These are phyloP conservation scores for Polypedilum pembai DNA, from an alignment of 1,140 invertebrate genomes.

Conservation along the genomic window DNA sequence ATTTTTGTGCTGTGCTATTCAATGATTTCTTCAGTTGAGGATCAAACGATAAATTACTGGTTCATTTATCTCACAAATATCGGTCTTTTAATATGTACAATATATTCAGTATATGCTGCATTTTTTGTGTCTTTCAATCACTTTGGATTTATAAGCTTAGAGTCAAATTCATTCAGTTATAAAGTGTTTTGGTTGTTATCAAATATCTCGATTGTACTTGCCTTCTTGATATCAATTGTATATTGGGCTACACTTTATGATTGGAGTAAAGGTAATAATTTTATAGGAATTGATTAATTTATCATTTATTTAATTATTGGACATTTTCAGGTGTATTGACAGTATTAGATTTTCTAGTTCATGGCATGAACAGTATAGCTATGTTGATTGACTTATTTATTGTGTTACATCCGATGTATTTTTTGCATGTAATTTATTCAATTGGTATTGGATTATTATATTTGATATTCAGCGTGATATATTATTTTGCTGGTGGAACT, in stretches of 20 bases:
- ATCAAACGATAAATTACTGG: background rate
- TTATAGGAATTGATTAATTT: background rate
- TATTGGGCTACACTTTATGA: background rate
- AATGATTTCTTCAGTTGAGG: background rate
- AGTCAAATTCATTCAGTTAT: background rate
- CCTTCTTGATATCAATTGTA: background rate
- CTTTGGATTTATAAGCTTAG: background rate
- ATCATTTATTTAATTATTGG: background rate
- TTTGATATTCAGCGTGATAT: background rate
- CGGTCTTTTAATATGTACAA: background rate
- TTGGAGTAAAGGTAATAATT: background rate
- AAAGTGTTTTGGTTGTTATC: background rate
- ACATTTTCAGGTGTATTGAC: background rate
- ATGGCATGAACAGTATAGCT: background rate
- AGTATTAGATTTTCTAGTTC: background rate
- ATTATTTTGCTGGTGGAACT: background rate
- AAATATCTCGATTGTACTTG: background rate
- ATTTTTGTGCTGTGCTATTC: background rate
- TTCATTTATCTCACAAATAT: conserved; percentile 8
- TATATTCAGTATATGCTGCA: background rate
- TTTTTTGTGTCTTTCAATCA: background rate
- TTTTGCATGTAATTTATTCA: background rate
- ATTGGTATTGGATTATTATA: background rate
- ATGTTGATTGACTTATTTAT: background rate
- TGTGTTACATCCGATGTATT: background rate